Conservation (phyloP, 2,888 invertebrate species). For the Craniophora ligustri region DNA sequence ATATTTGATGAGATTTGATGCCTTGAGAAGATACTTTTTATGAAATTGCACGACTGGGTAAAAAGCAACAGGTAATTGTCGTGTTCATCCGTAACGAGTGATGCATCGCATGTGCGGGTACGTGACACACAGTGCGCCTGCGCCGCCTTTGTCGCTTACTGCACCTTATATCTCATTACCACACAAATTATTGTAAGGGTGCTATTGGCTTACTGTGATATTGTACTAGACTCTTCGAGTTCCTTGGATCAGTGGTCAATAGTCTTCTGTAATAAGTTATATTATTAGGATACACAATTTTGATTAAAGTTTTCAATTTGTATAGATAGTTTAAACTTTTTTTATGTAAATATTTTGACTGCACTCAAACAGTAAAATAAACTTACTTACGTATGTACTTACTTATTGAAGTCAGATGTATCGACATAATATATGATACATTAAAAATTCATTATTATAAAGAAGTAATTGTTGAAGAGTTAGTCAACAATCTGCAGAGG, state of each 20-base stretch:
- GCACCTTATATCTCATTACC: conserved; percentile 22
- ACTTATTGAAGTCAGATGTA: no score
- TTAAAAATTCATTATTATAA: no score
- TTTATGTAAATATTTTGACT: no score
- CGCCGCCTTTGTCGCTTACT: conserved; percentile 3
- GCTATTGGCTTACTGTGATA: conserved; percentile 1
- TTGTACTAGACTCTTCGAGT: no score
- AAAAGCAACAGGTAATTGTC: conserved; percentile 42
- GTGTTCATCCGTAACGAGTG: conserved; percentile 45
- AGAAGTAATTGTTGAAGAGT: no score
- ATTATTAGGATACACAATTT: no score
- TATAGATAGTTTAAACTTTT: no score
- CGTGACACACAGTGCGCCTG: conserved; percentile 5
- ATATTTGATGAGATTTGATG: conserved; percentile 31
- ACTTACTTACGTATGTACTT: no score
- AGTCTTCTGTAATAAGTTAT: not conserved
- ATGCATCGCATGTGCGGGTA: conserved; percentile 24
- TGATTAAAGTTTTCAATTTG: no score
- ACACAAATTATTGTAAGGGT: conserved; percentile 8
- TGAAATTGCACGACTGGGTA: conserved; percentile 43
- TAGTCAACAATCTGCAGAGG: no score
- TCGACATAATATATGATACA: no score
- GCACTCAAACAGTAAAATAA: no score
- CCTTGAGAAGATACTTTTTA: conserved; percentile 38
- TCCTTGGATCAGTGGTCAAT: not conserved